These are phyloP conservation scores for Poeciliopsis turrubarensis DNA, from an alignment of 2,113 vertebrate genomes.

Conservation along the genomic window DNA sequence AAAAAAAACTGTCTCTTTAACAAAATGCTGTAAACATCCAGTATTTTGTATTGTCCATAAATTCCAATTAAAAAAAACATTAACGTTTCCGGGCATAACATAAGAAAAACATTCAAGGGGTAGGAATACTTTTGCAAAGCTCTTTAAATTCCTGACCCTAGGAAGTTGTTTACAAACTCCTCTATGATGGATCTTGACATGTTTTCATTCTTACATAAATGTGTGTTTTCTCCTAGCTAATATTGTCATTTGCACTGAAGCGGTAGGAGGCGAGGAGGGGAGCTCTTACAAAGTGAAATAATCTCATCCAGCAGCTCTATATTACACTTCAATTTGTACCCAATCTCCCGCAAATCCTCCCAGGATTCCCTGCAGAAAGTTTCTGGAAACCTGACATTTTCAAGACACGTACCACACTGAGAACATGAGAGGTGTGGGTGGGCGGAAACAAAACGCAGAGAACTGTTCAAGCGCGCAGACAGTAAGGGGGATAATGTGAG, in stretches of 20 bases:
- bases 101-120: not conserved
- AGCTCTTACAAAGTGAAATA: constrained; percentile 16
- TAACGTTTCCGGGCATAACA: not conserved
- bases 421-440: constrained; percentile 38
- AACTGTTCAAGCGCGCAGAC: constrained; percentile 18
- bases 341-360: constrained; percentile 32
- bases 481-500: constrained; percentile 24
- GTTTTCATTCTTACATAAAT: constrained; percentile 49
- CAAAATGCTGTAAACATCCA: not conserved
- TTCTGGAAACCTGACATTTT: constrained; percentile 41
- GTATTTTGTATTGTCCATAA: not conserved
- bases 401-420: constrained; percentile 36
- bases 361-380: constrained; percentile 42
- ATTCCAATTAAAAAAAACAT: not conserved
- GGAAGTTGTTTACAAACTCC: constrained; percentile 24
- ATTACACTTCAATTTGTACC: constrained; percentile 32
- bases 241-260: constrained; percentile 46
- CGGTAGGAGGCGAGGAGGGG: not conserved
- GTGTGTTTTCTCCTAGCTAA: constrained; percentile 48
- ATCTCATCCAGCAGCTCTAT: constrained; percentile 24
- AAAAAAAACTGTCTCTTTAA: too few relatives aligned
- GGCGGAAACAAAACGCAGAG: constrained; percentile 9
- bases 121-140: too few relatives aligned
- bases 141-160: not conserved
- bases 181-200: constrained; percentile 1